Percentiles rank a stretch among this genome's conserved stretches.
Conservation (phyloP, 2,888 invertebrate genomes). For the Hartigia nigra region DNA sequence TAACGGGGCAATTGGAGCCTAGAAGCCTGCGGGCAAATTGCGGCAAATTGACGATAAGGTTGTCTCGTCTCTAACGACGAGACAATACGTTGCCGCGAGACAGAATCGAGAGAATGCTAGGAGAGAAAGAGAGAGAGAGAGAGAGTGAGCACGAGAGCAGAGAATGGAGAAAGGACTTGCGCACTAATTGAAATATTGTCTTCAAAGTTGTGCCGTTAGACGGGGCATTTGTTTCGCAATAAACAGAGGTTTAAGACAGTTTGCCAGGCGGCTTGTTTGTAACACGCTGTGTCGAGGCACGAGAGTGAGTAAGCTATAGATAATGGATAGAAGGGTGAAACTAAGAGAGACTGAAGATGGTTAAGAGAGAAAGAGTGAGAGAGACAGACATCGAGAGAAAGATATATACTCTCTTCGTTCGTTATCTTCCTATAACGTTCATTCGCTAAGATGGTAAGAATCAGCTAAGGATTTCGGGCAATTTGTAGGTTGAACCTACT, state of each 20-base stretch:
- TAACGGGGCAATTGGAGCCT: neutral
- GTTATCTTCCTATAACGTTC: slow-evolving; percentile 23
- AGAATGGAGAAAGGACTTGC: slow-evolving; percentile 6
- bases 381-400: slow-evolving; percentile 22
- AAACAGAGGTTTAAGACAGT: slow-evolving; percentile 23
- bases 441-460: slow-evolving; percentile 14
- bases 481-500: neutral
- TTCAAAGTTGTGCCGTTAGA: slow-evolving; percentile 12
- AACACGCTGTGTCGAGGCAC: slow-evolving; percentile 14
- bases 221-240: slow-evolving; percentile 20
- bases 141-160: neutral
- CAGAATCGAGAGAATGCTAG: neutral
- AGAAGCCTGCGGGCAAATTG: neutral
- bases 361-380: slow-evolving; percentile 26
- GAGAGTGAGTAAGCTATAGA: neutral
- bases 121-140: neutral
- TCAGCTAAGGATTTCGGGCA: neutral
- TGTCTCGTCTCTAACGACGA: neutral
- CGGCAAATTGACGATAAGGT: neutral
- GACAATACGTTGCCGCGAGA: neutral
- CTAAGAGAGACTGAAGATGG: slow-evolving; percentile 5
- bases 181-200: slow-evolving; percentile 17
- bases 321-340: neutral
- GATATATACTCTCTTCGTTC: slow-evolving; percentile 19
- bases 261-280: slow-evolving; percentile 18